phyloP scores from a whole-genome alignment of 2,113 vertebrate genomes.

The Odocoileus virginianus region DNA sequence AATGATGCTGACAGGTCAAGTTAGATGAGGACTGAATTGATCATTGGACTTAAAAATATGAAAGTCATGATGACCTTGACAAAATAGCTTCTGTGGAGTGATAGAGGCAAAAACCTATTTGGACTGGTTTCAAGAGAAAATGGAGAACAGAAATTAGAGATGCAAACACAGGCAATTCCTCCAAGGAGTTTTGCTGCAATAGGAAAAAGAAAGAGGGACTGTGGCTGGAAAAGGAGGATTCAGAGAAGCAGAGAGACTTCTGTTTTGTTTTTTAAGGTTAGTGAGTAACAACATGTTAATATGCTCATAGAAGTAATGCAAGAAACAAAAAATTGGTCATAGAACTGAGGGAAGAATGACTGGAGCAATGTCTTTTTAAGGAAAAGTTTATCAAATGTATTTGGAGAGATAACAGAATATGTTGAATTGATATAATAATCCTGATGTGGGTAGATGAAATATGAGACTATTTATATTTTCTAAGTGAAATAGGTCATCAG shows the following conservation, averaged over 20 bases:
- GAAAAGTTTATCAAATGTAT: neutral
- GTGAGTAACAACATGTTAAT: neutral
- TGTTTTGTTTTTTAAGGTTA: neutral
- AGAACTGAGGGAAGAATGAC: neutral
- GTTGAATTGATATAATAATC: neutral
- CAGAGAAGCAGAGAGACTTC: neutral
- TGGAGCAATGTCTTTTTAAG: neutral
- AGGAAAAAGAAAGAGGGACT: neutral
- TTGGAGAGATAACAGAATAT: neutral
- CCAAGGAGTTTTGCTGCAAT: neutral
- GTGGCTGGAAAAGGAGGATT: neutral
- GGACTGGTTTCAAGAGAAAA: neutral
- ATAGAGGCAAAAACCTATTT: neutral
- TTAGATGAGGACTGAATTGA: neutral
- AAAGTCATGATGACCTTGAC: neutral
- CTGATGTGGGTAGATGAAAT: neutral
- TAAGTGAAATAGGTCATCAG: neutral
- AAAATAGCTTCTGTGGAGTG: neutral
- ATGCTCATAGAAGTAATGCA: neutral
- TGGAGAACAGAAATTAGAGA: neutral
- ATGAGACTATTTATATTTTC: neutral
- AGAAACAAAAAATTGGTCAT: neutral
- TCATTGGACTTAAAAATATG: neutral
- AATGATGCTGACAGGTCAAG: neutral
- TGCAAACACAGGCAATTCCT: neutral